Evolutionary conservation across 2,113 vertebrate species (phyloP).

Genomic region (Misgurnus mizolepis): DNA sequence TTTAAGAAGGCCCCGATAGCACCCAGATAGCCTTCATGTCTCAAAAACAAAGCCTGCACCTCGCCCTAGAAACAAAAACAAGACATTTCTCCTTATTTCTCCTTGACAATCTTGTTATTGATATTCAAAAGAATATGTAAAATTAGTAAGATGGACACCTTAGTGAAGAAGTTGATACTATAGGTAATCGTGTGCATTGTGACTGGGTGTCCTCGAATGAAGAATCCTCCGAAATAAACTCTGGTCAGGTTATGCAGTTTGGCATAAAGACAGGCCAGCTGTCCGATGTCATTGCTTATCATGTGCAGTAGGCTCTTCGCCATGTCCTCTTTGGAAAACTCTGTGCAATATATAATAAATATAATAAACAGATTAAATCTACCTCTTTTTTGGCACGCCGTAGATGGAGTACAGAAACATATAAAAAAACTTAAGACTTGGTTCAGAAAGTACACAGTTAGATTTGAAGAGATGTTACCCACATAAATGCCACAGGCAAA

Average conservation of each 20-base stretch:
- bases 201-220: constrained; percentile 93
- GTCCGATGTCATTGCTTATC: constrained; percentile 99
- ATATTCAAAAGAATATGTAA: background rate
- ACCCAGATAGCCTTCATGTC: constrained; percentile 97
- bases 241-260: constrained; percentile 85
- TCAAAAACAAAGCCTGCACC: constrained; percentile 96
- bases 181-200: constrained; percentile 99
- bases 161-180: constrained; percentile 99
- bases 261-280: constrained; percentile 96
- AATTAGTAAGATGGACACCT: constrained; percentile 70
- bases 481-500: too few species aligned
- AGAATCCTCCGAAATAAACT: constrained; percentile 98
- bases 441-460: too few species aligned
- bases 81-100: background rate
- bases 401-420: too few species aligned
- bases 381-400: too few species aligned
- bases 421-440: too few species aligned
- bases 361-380: background rate
- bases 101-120: too few species aligned
- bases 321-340: constrained; percentile 97
- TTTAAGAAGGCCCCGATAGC: constrained; percentile 97
- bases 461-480: too few species aligned
- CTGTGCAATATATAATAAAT: constrained; percentile 62
- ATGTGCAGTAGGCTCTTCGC: constrained; percentile 97
- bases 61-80: constrained; percentile 79